Base-by-base conservation (phyloP, 2,113 vertebrate species). In the Arothron firmamentum region DNA sequence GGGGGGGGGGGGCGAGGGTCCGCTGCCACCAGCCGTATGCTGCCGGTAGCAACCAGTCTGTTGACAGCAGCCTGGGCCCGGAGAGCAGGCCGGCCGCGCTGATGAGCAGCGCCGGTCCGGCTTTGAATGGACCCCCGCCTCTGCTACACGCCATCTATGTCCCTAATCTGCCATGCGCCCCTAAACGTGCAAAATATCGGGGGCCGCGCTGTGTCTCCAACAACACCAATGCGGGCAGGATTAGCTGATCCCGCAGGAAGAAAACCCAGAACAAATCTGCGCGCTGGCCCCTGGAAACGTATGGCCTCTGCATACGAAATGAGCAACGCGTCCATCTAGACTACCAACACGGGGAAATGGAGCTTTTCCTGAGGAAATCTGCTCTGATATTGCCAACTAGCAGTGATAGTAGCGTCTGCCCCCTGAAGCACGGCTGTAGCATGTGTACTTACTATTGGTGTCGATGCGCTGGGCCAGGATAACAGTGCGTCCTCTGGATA, bases 381-480 rank as follows among this genome's bases (percentile, higher is more conserved):
- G 5, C 13, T 57, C 17, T 13, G 42, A 25, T 10, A 51, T 49
- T 6, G 52, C 56, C 45, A 70, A 25, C 43, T 13, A 51, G 9
- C 52, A 71, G 72, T 17, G 23, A 41, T 11, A 59, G 62, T 72
- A 77, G 65, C 67, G 65, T 59, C 21, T 42, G 72, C 6, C 18
- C 45, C 15, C 45, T 3, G 60, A 68, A 73, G 67, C 66, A 49
- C 66, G 70, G 68, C 75, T 23, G 74, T 64, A 80, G 72, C 81
- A 34, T 69, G 77, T 75, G 75, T 78, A 88, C 88, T 87, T 82
- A 89, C 88, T 82, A 71, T 76, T 63, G 74, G 77, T 87, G 84
- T 51, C 67, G 78, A 77, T 64, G 81, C 64, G 76, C 71, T 65
- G 75, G 31, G 73, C 64, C 64, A 28, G 61, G 77, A 74, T 67